Base-by-base conservation (phyloP, 2,797 vertebrate genomes). In the Oreochromis mossambicus region DNA sequence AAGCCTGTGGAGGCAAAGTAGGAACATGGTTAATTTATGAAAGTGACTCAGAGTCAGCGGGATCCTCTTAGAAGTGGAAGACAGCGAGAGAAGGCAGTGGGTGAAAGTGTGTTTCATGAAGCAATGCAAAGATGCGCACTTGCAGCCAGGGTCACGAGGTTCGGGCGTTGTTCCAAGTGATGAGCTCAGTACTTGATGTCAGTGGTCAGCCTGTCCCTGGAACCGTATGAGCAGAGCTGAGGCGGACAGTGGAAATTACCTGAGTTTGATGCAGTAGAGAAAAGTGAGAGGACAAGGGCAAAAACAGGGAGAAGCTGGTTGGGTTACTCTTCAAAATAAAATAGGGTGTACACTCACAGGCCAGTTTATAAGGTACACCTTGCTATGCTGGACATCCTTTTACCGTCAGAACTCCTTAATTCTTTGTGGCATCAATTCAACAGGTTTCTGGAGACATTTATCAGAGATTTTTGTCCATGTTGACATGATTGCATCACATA, bases 21-120 rank as follows among this genome's bases (percentile, higher is more conserved):
- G 80, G 83, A 43, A 75, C 54, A 91, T 94, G 87, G 55, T 92
- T 95, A 87, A 95, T 95, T 93, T 83, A 95, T 94, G 91, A 93
- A 90, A 86, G 81, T 14, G 76, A 80, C 75, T 92, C 3, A 1
- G 63, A 88, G 82, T 86, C 78, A 54, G 68, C 50, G 80, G 43
- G 21, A 54, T 84, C 75, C 81, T 82, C 41, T 83, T 63, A 70
- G 76, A 83, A 79, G 80, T 63, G 50, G 24, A 73, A 92, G 88
- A 81, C 10, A 11, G 77, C 4, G 41, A 52, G 77, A 77, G 13
- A 61, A 78, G 61, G 66, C 29, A 12, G 66, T 38, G 54, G 34
- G 24, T 77, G 80, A 19, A 80, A 82, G 51, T 24, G 26, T 77
- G 46, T 70, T 26, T 63, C 52, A 9, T 66, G 79, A 38, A 79